Conservation (phyloP, 2,888 invertebrate genomes). For the Syrphus vitripennis region DNA sequence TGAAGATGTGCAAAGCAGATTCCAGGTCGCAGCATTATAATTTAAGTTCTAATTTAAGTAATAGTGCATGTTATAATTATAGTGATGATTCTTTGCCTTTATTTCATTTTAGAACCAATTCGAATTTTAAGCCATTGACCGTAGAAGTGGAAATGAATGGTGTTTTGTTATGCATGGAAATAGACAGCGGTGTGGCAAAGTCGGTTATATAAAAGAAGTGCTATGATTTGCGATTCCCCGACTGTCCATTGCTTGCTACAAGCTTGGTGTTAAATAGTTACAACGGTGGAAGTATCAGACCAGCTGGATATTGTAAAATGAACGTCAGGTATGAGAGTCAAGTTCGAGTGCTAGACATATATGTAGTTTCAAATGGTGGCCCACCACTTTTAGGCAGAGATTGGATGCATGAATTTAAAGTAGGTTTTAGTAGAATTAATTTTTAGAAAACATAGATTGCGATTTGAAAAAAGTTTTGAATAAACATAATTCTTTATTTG, state of each 20-base stretch:
- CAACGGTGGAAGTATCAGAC: background rate
- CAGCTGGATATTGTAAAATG: background rate
- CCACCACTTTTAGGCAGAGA: background rate
- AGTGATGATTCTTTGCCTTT: background rate
- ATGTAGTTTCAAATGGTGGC: background rate
- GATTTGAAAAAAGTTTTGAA: background rate
- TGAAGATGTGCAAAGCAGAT: slow-evolving; percentile 44
- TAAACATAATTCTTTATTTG: background rate
- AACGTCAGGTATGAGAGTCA: background rate
- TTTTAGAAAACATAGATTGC: background rate
- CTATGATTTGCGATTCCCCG: background rate
- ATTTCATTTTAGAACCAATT: background rate
- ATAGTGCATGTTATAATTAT: background rate
- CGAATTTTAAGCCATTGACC: background rate
- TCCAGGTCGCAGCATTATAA: background rate
- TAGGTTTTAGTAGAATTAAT: background rate
- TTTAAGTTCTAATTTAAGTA: background rate
- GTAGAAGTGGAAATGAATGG: background rate
- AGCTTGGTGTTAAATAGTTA: background rate
- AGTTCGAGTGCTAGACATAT: background rate
- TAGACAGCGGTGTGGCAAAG: background rate
- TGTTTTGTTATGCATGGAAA: background rate
- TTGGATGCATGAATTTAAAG: background rate
- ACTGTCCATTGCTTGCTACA: background rate
- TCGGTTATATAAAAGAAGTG: background rate